Percentiles rank a stretch among this genome's conserved stretches.
phyloP scores from a whole-genome alignment of 2,797 vertebrate genomes.

The Microtus californicus region DNA sequence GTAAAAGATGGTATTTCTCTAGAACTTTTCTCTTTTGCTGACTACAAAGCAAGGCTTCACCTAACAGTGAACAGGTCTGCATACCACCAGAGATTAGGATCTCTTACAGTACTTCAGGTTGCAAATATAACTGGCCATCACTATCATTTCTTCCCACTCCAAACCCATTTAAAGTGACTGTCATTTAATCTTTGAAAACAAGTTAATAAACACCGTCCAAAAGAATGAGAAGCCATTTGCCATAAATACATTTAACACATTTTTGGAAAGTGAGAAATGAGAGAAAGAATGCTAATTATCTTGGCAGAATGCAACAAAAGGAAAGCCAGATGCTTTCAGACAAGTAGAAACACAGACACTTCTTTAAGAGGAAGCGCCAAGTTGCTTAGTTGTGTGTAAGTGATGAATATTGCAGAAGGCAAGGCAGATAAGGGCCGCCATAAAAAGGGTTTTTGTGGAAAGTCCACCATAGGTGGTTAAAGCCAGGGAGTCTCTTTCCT shows the following conservation, averaged over 20 bases:
- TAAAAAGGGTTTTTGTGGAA: constrained; percentile 4
- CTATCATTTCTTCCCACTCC: constrained; percentile 51
- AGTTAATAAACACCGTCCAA: constrained; percentile 63
- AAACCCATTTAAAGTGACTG: constrained; percentile 62
- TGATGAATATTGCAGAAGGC: not conserved
- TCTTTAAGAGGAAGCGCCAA: constrained; percentile 1
- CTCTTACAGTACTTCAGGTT: constrained; percentile 54
- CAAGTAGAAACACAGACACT: constrained; percentile 67
- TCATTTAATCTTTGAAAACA: constrained; percentile 22
- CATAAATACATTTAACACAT: constrained; percentile 67
- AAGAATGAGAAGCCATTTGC: constrained; percentile 63
- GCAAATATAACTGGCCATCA: constrained; percentile 23
- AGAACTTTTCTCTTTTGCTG: constrained; percentile 43
- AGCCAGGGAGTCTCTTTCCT: not conserved
- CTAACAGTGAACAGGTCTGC: not conserved
- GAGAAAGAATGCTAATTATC: constrained; percentile 65
- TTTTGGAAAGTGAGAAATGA: constrained; percentile 74
- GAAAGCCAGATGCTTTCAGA: constrained; percentile 66
- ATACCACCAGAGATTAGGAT: constrained; percentile 31
- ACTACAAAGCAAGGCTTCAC: constrained; percentile 33
- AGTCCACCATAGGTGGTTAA: not conserved
- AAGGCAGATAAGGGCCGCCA: not conserved
- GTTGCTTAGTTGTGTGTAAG: not conserved
- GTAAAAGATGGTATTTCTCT: constrained; percentile 35
- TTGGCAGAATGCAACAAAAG: constrained; percentile 66